Conservation (phyloP, 2,888 invertebrate species). For the Cheilosia impressa region DNA sequence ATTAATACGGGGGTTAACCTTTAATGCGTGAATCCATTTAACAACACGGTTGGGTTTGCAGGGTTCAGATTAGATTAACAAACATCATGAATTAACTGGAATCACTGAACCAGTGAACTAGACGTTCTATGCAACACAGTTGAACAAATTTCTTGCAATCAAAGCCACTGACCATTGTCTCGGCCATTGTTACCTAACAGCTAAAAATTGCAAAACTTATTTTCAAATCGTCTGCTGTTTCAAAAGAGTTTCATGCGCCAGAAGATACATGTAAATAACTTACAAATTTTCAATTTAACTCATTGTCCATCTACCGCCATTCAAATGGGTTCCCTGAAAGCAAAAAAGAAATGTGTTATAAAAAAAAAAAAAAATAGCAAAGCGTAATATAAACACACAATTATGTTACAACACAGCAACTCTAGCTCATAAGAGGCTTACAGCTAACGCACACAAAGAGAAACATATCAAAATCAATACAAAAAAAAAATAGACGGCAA, state of each 20-base stretch:
- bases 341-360: constrained; percentile 1
- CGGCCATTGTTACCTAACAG: no score
- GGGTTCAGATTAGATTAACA: no score
- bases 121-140: no score
- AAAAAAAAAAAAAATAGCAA: constrained; percentile 6
- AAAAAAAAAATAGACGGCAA: constrained; percentile 2
- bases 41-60: no score
- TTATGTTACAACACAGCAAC: not conserved
- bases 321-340: constrained; percentile 29
- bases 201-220: no score
- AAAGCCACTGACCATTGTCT: no score
- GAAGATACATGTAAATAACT: constrained; percentile 40
- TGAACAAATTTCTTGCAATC: no score
- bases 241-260: constrained; percentile 43
- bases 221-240: not conserved
- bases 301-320: constrained; percentile 19
- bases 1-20: no score
- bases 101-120: no score
- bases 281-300: constrained; percentile 47
- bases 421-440: constrained; percentile 3
- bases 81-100: no score
- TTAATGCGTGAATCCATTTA: no score
- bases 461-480: constrained; percentile 38
- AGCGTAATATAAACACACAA: not conserved
- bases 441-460: not conserved